These are phyloP conservation scores for Drosophila siamana DNA, from an alignment of 2,888 invertebrate genomes.

Conservation along the genomic window DNA sequence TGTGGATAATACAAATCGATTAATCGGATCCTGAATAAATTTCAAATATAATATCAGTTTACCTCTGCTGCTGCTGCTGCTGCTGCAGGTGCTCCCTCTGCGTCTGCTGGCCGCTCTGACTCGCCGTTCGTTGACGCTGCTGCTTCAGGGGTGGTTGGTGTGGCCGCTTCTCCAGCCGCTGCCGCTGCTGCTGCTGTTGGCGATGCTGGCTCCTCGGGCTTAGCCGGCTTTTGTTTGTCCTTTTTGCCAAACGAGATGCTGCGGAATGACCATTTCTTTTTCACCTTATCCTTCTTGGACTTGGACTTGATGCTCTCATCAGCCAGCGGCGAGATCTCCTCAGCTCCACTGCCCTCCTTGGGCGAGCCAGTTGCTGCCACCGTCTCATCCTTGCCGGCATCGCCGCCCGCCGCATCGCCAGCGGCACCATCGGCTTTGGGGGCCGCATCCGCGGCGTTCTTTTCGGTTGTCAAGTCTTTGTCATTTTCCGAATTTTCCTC, in stretches of 20 bases:
- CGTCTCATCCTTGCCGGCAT: constrained; percentile 73
- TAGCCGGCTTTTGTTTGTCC: constrained; percentile 93
- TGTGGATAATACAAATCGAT: constrained; percentile 19
- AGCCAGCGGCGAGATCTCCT: constrained; percentile 80
- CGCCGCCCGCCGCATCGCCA: constrained; percentile 59
- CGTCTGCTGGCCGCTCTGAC: constrained; percentile 88
- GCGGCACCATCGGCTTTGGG: constrained; percentile 56
- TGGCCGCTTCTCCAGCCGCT: constrained; percentile 33
- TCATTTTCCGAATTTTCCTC: constrained; percentile 88
- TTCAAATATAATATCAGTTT: background rate
- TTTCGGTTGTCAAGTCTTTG: constrained; percentile 89
- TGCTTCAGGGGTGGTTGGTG: constrained; percentile 54
- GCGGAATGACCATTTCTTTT: constrained; percentile 96
- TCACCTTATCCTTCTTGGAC: constrained; percentile 90
- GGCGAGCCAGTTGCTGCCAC: constrained; percentile 53
- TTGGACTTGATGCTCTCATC: constrained; percentile 86
- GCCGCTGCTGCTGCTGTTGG: constrained; percentile 64
- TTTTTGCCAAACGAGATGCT: constrained; percentile 95
- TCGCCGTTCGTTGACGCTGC: constrained; percentile 86
- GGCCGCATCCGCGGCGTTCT: constrained; percentile 84
- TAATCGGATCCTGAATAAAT: background rate
- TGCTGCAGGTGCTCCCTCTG: constrained; percentile 85
- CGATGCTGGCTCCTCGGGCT: constrained; percentile 87
- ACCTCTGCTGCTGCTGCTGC: constrained; percentile 33
- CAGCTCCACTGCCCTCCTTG: constrained; percentile 69